These are phyloP conservation scores for Notodonta ziczac DNA, from an alignment of 2,888 invertebrate genomes.

Conservation along the genomic window DNA sequence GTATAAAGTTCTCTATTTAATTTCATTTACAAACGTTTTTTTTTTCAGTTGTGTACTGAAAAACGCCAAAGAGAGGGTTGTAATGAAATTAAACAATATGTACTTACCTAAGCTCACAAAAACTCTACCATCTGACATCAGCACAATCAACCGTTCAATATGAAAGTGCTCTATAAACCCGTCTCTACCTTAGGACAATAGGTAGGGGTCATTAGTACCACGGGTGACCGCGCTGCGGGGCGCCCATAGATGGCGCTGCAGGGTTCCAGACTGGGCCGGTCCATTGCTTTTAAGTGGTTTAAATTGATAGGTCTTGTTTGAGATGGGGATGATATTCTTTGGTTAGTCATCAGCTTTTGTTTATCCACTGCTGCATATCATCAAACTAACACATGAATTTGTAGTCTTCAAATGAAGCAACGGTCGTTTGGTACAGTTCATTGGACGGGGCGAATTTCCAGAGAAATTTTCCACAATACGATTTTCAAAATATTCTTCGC, in stretches of 20 bases:
- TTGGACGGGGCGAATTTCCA: no score
- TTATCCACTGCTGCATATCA: background rate
- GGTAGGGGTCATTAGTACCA: constrained; percentile 40
- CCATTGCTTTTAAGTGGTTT: constrained; percentile 39
- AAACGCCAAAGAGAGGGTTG: background rate
- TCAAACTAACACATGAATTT: no score
- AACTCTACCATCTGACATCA: background rate
- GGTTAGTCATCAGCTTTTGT: background rate
- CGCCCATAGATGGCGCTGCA: constrained; percentile 15
- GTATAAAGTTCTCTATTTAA: no score
- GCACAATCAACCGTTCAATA: background rate
- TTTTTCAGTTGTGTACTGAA: background rate
- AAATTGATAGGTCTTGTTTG: constrained; percentile 37
- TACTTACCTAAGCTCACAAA: no score
- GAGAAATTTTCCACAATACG: no score
- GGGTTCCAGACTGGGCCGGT: constrained; percentile 24
- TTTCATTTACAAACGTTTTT: no score
- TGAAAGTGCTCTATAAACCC: background rate
- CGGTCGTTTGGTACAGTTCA: no score
- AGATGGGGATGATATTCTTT: background rate
- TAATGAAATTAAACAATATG: background rate
- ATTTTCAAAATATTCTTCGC: no score
- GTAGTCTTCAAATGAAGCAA: no score
- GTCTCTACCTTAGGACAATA: constrained; percentile 36
- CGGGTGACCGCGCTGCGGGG: constrained; percentile 31